phyloP scores from a whole-genome alignment of 2,797 vertebrate species.

The Prunella strophiata region DNA sequence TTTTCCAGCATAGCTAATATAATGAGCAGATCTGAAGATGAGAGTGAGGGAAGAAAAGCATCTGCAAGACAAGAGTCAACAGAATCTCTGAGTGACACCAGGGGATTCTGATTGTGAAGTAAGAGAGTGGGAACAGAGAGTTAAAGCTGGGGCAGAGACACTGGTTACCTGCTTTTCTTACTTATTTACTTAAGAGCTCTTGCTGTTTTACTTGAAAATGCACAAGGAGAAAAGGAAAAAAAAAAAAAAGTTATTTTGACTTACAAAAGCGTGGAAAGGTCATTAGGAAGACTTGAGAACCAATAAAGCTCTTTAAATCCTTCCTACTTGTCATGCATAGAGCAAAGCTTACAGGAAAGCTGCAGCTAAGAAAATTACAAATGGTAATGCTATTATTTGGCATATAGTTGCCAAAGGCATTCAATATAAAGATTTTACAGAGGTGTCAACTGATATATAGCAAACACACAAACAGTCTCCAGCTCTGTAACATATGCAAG shows the following conservation, averaged over 20 bases:
- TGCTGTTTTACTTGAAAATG: constrained; percentile 25
- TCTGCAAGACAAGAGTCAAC: constrained; percentile 38
- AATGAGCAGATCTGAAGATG: not conserved
- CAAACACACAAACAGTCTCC: constrained; percentile 80
- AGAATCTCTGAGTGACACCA: constrained; percentile 2
- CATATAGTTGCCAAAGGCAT: constrained; percentile 79
- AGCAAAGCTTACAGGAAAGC: constrained; percentile 73
- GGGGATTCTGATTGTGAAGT: not conserved
- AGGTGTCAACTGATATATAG: constrained; percentile 83
- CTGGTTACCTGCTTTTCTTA: constrained; percentile 4
- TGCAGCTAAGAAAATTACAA: constrained; percentile 77
- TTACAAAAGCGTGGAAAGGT: constrained; percentile 61
- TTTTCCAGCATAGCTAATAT: constrained; percentile 25
- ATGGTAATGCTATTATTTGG: constrained; percentile 79
- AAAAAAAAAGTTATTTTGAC: constrained; percentile 52
- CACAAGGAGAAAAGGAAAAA: not conserved
- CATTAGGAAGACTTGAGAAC: constrained; percentile 69
- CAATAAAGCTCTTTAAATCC: constrained; percentile 66
- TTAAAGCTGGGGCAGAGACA: not conserved
- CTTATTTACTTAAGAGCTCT: constrained; percentile 49
- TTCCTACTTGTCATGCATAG: constrained; percentile 70
- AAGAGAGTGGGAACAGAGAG: not conserved
- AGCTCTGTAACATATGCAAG: constrained; percentile 77
- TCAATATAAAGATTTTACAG: constrained; percentile 82
- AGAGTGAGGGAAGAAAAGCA: constrained; percentile 4